Evolutionary conservation across 2,797 vertebrate species (phyloP), one percentile per base, ranked within the genome.

Genomic region (Peromyscus attwateri): DNA sequence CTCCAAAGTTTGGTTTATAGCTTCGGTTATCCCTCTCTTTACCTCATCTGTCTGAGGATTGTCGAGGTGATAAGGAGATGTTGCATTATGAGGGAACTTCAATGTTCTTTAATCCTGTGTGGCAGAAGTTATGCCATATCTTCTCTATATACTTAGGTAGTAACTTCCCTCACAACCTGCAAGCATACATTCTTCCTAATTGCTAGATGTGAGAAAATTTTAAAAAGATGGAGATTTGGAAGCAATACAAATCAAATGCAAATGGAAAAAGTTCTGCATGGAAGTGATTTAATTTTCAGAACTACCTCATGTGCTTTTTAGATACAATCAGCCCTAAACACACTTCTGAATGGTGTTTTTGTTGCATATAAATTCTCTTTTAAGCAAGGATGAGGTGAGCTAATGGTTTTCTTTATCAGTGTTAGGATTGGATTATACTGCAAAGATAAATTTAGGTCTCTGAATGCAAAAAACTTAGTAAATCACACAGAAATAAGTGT

Each of bases 381-480:
- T 96, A 95, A 97, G 62, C 5, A 95, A 49, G n/a, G 2, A 95
- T 89, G 70, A 89, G 40, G 80, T 87, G 64, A 93, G 31, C 46
- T 97, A 95, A 92, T 95, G 91, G 31, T 55, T 96, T 84, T 85
- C 52, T 95, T 97, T 95, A 87, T 97, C 83, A 95, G 52, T 89
- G 80, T 25, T 94, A 91, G 70, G 92, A 87, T 14, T 96, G 34
- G 14, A 37, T 85, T 66, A 93, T 85, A 94, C 87, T 89, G 68
- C 60, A 97, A 91, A 91, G 55, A 95, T 93, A 92, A 95, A 60
- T 94, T 31, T 73, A 92, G 75, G 25, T 81, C 21, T 88, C 73
- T 71, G 6, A 82, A 88, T 87, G 83, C 46, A 95, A 95, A 95
- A 87, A n/a, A 6, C 64, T 52, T 21, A 52, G 29, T 94, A 97